Conservation (phyloP, 2,797 vertebrate genomes). For the Siniperca obscura region DNA sequence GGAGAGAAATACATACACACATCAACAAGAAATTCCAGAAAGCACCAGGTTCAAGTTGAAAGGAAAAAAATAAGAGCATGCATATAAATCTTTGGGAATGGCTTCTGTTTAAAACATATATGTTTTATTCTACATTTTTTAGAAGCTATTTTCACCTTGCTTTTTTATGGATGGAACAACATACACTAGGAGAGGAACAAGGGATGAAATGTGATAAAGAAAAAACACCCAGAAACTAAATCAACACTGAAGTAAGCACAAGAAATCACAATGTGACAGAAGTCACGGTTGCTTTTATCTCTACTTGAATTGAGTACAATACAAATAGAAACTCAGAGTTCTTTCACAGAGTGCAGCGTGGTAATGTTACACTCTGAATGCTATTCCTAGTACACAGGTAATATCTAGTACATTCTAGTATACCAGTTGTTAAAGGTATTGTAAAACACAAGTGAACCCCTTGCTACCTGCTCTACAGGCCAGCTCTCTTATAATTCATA, state of each 20-base stretch:
- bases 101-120: constrained; percentile 80
- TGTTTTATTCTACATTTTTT: constrained; percentile 84
- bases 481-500: constrained; percentile 60
- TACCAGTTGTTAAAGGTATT: constrained; percentile 77
- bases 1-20: constrained; percentile 67
- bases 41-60: constrained; percentile 73
- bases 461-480: constrained; percentile 87
- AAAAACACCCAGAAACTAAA: constrained; percentile 55
- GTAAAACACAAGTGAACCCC: constrained; percentile 76
- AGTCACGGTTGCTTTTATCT: constrained; percentile 77
- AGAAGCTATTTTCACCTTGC: constrained; percentile 77
- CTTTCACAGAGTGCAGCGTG: constrained; percentile 66
- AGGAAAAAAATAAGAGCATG: constrained; percentile 81
- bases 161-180: constrained; percentile 53
- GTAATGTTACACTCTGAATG: constrained; percentile 72
- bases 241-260: constrained; percentile 74
- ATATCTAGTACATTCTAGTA: constrained; percentile 83
- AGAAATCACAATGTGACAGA: constrained; percentile 74
- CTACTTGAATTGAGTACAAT: constrained; percentile 79
- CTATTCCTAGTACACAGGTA: constrained; percentile 80
- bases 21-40: constrained; percentile 73
- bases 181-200: constrained; percentile 57
- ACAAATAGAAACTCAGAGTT: constrained; percentile 74
- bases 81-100: constrained; percentile 83
- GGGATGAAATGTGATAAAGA: constrained; percentile 60